Evolutionary conservation across 2,888 invertebrate genomes (phyloP).

Genomic region (Campoplex nolae): DNA sequence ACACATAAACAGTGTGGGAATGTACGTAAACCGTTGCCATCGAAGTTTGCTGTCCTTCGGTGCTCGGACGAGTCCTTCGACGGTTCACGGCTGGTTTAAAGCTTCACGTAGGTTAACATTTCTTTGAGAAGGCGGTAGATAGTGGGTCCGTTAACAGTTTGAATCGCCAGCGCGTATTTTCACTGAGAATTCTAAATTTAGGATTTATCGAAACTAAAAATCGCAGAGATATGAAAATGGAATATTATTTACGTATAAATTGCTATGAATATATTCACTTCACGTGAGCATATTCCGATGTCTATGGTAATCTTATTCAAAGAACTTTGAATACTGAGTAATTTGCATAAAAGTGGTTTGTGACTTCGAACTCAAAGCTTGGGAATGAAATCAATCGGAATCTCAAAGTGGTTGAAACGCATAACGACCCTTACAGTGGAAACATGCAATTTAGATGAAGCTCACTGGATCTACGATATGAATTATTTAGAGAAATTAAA

Average conservation of each 20-base stretch:
- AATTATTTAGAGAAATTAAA: not conserved
- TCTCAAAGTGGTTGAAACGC: too few relatives aligned
- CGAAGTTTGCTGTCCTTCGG: slow-evolving; percentile 75
- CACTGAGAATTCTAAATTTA: not conserved
- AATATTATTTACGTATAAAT: not conserved
- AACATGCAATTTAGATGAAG: too few relatives aligned
- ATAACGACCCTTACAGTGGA: too few relatives aligned
- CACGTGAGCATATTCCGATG: not conserved
- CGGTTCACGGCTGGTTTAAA: slow-evolving; percentile 75
- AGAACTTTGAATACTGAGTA: not conserved
- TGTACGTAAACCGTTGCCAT: slow-evolving; percentile 71
- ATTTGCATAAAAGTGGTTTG: not conserved
- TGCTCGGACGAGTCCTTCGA: slow-evolving; percentile 76
- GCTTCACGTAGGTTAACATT: not conserved
- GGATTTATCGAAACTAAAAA: not conserved
- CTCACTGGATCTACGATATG: too few relatives aligned
- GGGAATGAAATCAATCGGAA: too few relatives aligned
- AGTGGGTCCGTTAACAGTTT: not conserved
- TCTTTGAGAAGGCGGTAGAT: not conserved
- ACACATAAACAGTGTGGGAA: slow-evolving; percentile 70
- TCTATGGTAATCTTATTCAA: not conserved
- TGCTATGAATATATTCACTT: not conserved
- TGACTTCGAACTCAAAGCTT: not conserved
- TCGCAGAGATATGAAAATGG: not conserved
- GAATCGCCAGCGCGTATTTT: not conserved